Evolutionary conservation across 2,888 invertebrate genomes (phyloP).

Genomic region (Drosophila mettleri): DNA sequence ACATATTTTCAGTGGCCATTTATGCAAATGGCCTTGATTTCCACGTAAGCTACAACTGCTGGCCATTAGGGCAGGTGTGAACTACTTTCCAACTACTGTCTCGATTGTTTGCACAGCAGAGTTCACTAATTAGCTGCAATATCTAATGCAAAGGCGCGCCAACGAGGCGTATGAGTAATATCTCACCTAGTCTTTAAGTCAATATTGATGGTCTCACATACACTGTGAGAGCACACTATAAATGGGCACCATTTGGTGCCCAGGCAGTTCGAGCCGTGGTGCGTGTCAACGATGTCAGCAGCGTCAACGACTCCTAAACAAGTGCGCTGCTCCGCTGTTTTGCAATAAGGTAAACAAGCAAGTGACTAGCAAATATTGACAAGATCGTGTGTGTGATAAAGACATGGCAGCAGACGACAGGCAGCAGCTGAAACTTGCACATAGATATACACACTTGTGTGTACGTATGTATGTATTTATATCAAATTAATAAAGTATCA

Average conservation of each 20-base stretch:
- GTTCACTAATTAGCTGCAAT: conserved; percentile 66
- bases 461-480: background rate
- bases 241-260: conserved; percentile 26
- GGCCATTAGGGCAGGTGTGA: conserved; percentile 66
- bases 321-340: conserved; percentile 54
- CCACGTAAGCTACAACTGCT: conserved; percentile 47
- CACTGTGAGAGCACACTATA: conserved; percentile 3
- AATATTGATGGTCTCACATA: conserved; percentile 55
- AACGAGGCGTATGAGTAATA: conserved; percentile 75
- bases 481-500: conserved; percentile 47
- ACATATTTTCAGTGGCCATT: conserved; percentile 55
- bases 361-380: conserved; percentile 76
- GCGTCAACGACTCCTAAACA: conserved; percentile 66
- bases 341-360: conserved; percentile 68
- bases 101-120: conserved; percentile 35
- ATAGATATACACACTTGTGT: background rate
- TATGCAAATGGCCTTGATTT: conserved; percentile 79
- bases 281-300: conserved; percentile 20
- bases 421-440: background rate
- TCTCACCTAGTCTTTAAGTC: conserved; percentile 56
- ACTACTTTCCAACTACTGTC: conserved; percentile 67
- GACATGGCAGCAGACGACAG: conserved; percentile 18
- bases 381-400: conserved; percentile 62
- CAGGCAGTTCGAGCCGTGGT: conserved; percentile 2
- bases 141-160: conserved; percentile 64